phyloP scores from a whole-genome alignment of 2,797 vertebrate genomes.

The Scolopax bukidnonensis region DNA sequence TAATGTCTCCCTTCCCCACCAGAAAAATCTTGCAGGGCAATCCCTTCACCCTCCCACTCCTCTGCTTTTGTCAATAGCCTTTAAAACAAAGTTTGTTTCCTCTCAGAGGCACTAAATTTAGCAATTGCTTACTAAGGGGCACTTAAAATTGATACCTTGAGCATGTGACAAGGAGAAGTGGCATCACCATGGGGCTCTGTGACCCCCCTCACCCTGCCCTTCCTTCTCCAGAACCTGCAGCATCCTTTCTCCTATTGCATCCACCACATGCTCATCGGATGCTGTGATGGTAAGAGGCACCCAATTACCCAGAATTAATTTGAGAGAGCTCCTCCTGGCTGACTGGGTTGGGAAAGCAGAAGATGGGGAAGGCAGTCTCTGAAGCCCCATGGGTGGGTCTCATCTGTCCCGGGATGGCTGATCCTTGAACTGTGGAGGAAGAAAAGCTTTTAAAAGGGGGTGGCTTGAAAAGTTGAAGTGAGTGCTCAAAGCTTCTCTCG shows the following conservation, averaged over 20 bases:
- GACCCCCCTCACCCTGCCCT: neutral
- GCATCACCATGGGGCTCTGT: neutral
- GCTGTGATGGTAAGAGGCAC: neutral
- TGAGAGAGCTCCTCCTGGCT: neutral
- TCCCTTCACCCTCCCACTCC: neutral
- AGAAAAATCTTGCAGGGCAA: neutral
- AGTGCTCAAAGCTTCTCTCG: neutral
- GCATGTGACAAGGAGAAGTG: neutral
- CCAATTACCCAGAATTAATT: neutral
- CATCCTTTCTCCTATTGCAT: neutral
- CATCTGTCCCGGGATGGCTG: accelerated
- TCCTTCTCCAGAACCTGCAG: neutral
- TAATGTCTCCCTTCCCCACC: neutral
- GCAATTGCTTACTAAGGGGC: neutral
- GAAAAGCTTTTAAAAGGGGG: neutral
- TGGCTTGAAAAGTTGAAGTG: neutral
- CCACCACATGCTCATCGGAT: neutral
- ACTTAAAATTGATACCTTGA: neutral
- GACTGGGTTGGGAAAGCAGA: neutral
- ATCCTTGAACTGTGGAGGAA: accelerated
- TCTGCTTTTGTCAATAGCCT: neutral
- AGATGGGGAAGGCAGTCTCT: neutral
- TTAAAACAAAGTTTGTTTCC: neutral
- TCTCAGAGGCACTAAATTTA: conserved; percentile 2
- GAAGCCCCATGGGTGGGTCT: accelerated